Evolutionary conservation across 2,888 invertebrate species (phyloP).

Genomic region (Marronus borbonicus): DNA sequence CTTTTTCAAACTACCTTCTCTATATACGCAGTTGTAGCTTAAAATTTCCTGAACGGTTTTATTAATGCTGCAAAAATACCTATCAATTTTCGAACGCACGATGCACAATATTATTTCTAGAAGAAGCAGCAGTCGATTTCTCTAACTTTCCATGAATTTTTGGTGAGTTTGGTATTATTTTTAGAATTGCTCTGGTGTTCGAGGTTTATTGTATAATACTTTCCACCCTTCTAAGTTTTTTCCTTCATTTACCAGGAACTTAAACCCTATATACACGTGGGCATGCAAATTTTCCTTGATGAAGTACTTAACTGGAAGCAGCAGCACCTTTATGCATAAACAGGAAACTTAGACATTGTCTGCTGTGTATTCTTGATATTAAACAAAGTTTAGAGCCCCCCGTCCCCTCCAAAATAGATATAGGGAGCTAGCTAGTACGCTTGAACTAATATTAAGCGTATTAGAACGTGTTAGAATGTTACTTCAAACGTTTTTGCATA

Average conservation of each 20-base stretch:
- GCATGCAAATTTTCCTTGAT: conserved; percentile 21
- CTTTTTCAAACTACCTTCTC: conserved; percentile 19
- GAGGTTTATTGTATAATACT: too few relatives aligned
- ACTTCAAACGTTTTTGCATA: too few relatives aligned
- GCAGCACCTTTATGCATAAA: conserved; percentile 1
- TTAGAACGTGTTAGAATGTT: not conserved
- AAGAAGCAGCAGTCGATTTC: conserved; percentile 23
- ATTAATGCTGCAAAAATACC: conserved; percentile 49
- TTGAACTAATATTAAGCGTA: not conserved
- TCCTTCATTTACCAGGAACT: not conserved
- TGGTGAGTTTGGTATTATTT: too few relatives aligned
- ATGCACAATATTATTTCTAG: conserved; percentile 41
- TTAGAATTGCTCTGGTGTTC: too few relatives aligned
- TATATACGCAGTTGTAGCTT: conserved; percentile 1
- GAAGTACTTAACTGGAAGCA: conserved; percentile 19
- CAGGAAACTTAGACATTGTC: conserved; percentile 9
- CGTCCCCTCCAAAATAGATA: conserved; percentile 22
- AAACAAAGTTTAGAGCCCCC: not conserved
- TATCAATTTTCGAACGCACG: conserved; percentile 43
- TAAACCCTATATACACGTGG: not conserved
- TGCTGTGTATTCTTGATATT: conserved; percentile 6
- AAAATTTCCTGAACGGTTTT: conserved; percentile 11
- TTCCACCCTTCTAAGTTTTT: too few relatives aligned
- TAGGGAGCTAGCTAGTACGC: not conserved
- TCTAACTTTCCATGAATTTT: not conserved